Evolutionary conservation across 2,113 vertebrate species (phyloP).

Genomic region (Corythornis vintsioides): DNA sequence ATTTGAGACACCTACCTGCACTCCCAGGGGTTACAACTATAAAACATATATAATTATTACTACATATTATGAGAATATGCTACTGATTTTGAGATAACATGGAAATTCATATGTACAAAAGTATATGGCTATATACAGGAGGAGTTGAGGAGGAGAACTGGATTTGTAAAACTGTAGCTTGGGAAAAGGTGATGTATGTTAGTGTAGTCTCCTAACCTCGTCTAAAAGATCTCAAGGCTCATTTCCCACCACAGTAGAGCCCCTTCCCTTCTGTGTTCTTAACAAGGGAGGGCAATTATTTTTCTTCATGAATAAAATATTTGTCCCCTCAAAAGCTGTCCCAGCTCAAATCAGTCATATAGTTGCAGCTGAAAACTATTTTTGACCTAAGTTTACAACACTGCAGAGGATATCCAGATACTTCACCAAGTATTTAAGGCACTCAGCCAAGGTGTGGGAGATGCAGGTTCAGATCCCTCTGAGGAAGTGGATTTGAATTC

Average conservation of each 20-base stretch:
- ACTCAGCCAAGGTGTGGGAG: constrained; percentile 43
- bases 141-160: background rate
- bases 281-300: background rate
- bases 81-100: background rate
- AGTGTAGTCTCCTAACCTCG: background rate
- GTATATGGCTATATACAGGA: background rate
- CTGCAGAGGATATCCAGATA: constrained; percentile 29
- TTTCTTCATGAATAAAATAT: constrained; percentile 11
- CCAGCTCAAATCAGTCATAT: background rate
- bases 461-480: constrained; percentile 8
- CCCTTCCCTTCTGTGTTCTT: constrained; percentile 19
- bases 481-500: background rate
- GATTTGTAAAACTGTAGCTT: background rate
- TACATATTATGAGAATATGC: background rate
- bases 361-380: constrained; percentile 54
- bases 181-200: background rate
- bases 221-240: constrained; percentile 7
- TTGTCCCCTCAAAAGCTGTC: background rate
- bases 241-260: background rate
- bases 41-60: background rate
- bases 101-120: background rate
- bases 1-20: background rate
- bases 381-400: constrained; percentile 27
- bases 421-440: constrained; percentile 37
- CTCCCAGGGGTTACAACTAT: background rate